Percentiles rank a stretch among this genome's conserved stretches.
These are phyloP conservation scores for Pachymerium ferrugineum DNA, from an alignment of 2,888 invertebrate genomes.

Conservation along the genomic window DNA sequence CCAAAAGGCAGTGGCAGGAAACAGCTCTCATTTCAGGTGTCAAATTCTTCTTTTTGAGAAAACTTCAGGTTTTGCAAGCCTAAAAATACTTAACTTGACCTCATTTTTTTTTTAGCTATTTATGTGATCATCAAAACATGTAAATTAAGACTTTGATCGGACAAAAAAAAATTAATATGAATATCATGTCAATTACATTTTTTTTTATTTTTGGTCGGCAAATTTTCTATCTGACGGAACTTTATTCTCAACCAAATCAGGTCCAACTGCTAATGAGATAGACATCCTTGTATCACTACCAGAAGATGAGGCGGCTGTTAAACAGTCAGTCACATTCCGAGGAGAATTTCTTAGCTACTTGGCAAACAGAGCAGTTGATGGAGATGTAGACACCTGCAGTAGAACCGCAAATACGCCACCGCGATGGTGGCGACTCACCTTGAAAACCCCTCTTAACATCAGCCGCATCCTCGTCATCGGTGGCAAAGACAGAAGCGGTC, in stretches of 20 bases:
- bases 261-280: not conserved
- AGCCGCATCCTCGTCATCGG: constrained; percentile 19
- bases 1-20: not conserved
- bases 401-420: not conserved
- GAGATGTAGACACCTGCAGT: constrained; percentile 12
- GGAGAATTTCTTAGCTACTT: not conserved
- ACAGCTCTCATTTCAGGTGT: not conserved
- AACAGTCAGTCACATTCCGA: constrained; percentile 2
- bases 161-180: too few relatives aligned
- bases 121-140: too few relatives aligned
- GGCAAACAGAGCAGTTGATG: not conserved
- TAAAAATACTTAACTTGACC: not conserved
- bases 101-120: too few relatives aligned
- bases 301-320: not conserved
- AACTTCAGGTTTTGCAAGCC: not conserved
- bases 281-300: not conserved
- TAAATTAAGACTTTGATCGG: too few relatives aligned
- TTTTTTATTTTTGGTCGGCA: not conserved
- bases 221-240: too few relatives aligned
- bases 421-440: constrained; percentile 6
- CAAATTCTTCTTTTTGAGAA: not conserved
- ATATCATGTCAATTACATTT: not conserved
- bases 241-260: too few relatives aligned
- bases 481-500: constrained; percentile 17
- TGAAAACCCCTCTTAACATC: not conserved